Percentiles rank a stretch among this genome's conserved stretches.
Conservation (phyloP, 2,113 vertebrate genomes). For the Furnarius figulus region DNA sequence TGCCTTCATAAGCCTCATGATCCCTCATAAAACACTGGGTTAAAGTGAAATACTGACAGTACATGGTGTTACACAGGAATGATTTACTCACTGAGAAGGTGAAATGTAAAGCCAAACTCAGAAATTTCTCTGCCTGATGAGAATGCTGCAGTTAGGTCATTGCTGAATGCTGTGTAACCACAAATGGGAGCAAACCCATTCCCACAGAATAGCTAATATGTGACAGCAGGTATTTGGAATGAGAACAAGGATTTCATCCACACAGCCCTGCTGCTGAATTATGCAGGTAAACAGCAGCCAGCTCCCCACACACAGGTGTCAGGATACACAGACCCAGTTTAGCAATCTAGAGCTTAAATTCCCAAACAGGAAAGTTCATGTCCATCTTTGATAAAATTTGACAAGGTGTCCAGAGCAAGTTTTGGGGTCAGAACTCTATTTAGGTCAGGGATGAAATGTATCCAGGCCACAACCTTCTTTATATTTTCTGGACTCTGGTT, state of each 20-base stretch:
- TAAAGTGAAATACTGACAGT: not conserved
- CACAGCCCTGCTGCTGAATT: not conserved
- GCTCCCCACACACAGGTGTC: not conserved
- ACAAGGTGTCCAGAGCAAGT: not conserved
- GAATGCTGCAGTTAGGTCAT: not conserved
- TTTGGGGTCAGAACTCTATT: not conserved
- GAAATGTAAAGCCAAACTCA: not conserved
- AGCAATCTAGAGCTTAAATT: not conserved
- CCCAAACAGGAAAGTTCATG: not conserved
- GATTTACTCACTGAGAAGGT: not conserved
- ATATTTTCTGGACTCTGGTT: not conserved
- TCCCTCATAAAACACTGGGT: not conserved
- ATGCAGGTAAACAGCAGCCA: not conserved
- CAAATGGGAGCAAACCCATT: not conserved
- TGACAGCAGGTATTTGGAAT: constrained; percentile 39
- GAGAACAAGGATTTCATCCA: constrained; percentile 21
- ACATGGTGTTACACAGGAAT: not conserved
- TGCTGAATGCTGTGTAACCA: not conserved
- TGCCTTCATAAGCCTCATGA: not conserved
- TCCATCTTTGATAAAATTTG: not conserved
- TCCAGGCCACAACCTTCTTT: not conserved
- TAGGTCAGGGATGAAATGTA: not conserved
- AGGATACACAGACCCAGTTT: not conserved
- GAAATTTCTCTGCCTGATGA: not conserved
- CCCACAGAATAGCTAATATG: constrained; percentile 7